Evolutionary conservation across 2,888 invertebrate genomes (phyloP), one percentile per base, ranked within the genome.

Genomic region (Rugalucina vietnamica): DNA sequence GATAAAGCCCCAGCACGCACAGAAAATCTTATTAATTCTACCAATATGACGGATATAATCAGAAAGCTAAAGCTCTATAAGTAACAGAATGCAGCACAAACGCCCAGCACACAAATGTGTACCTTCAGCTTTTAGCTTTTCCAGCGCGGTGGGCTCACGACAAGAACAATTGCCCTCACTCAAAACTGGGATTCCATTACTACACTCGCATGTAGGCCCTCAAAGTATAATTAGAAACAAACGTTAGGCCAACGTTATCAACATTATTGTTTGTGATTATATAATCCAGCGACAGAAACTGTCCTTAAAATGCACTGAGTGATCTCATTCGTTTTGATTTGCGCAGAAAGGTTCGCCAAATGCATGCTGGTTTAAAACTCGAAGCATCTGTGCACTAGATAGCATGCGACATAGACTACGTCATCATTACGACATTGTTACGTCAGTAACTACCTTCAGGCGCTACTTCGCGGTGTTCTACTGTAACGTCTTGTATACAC

Each of bases 401-500:
- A 65, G 65, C 65, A 65, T 65, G 65, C 65, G 65, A 65, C 65
- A 65, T 5, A 65, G 10, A n/a, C n/a, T n/a, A n/a, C n/a, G n/a
- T n/a, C n/a, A n/a, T n/a, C n/a, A n/a, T n/a, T n/a, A n/a, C n/a
- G n/a, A n/a, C n/a, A n/a, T n/a, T n/a, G n/a, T n/a, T n/a, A n/a
- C n/a, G n/a, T n/a, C n/a, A n/a, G n/a, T n/a, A n/a, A 65, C 18
- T 27, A 34, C 3, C 18, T 18, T 34, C 4, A 10, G 3, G 29
- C 70, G 36, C 57, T 29, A 49, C 73, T 78, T 79, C 76, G 71
- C 79, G 80, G 72, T 84, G 85, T 54, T 88, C 84, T 27, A 82
- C 29, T 72, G 80, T 69, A 21, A 86, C 82, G 73, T 88, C 86
- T 74, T 86, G 88, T 27, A 84, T 81, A 82, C 88, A 88, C 39